Conservation (phyloP, 1,140 invertebrate species). For the Aphaenogaster rudis region DNA sequence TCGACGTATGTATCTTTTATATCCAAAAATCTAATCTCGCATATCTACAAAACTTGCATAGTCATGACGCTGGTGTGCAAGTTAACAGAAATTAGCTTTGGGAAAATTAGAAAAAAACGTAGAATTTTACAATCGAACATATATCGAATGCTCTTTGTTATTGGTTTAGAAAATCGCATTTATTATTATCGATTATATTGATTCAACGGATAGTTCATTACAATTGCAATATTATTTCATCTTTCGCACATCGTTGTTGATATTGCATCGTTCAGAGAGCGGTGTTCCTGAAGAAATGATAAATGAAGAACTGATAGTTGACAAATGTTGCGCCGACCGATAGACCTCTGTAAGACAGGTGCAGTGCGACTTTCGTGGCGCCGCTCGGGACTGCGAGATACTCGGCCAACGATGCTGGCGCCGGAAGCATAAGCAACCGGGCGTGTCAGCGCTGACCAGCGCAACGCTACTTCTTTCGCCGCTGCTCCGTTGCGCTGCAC, state of each 20-base stretch:
- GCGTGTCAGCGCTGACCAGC: constrained; percentile 85
- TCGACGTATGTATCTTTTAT: not conserved
- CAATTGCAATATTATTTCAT: not conserved
- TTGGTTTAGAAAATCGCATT: not conserved
- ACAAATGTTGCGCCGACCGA: constrained; percentile 23
- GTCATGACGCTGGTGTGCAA: not conserved
- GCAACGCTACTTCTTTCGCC: constrained; percentile 83
- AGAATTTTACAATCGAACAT: too few species aligned
- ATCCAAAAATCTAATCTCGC: not conserved
- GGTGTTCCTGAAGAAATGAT: not conserved
- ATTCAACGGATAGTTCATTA: not conserved
- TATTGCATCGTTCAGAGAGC: not conserved
- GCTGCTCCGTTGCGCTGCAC: constrained; percentile 77
- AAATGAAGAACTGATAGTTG: constrained; percentile 37
- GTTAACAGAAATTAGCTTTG: not conserved
- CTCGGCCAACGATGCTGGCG: constrained; percentile 71
- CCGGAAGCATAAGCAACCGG: constrained; percentile 82
- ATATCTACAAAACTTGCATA: not conserved
- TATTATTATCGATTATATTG: not conserved
- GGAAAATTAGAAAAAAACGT: not conserved
- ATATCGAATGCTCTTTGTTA: not conserved
- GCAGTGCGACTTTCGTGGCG: constrained; percentile 58
- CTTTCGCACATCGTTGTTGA: not conserved
- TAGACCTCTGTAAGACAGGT: constrained; percentile 13
- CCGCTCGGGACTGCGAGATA: constrained; percentile 43